Percentiles rank a stretch among this genome's conserved stretches.
phyloP scores from a whole-genome alignment of 2,797 vertebrate species.

The Graptemys geographica region DNA sequence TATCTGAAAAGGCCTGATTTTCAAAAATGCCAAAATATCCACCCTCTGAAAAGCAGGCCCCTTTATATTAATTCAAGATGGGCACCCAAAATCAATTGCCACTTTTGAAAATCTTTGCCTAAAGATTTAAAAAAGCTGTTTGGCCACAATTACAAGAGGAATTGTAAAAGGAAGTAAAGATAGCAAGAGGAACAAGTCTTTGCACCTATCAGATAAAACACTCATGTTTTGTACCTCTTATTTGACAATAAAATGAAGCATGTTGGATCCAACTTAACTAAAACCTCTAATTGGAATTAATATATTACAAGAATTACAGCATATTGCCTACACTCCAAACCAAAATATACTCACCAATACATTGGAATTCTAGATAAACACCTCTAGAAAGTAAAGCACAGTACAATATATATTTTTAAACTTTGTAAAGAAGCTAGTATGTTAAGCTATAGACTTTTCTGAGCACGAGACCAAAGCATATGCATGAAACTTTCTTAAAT shows the following conservation, averaged over 20 bases:
- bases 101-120: slow-evolving; percentile 9
- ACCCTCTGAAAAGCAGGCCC: not conserved
- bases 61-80: not conserved
- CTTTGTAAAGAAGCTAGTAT: slow-evolving; percentile 28
- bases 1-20: not conserved
- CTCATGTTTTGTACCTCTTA: not conserved
- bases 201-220: slow-evolving; percentile 23
- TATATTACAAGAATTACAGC: not conserved
- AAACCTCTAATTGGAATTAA: slow-evolving; percentile 15
- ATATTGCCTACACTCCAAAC: not conserved
- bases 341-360: not conserved
- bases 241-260: slow-evolving; percentile 23
- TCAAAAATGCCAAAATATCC: not conserved
- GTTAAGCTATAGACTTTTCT: slow-evolving; percentile 36
- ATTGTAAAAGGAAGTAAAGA: slow-evolving; percentile 11
- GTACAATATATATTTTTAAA: not conserved
- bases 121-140: not conserved
- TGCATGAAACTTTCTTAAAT: slow-evolving; percentile 46
- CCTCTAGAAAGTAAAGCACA: not conserved
- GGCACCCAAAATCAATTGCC: not conserved
- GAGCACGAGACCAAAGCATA: slow-evolving; percentile 11
- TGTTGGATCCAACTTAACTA: slow-evolving; percentile 38
- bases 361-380: not conserved
- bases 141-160: not conserved
- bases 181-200: slow-evolving; percentile 20